A percentile compares a stretch with the other conserved stretches of the same genome.
These are phyloP conservation scores for Aldrovandia affinis DNA, from an alignment of 2,797 vertebrate genomes.

Conservation along the genomic window DNA sequence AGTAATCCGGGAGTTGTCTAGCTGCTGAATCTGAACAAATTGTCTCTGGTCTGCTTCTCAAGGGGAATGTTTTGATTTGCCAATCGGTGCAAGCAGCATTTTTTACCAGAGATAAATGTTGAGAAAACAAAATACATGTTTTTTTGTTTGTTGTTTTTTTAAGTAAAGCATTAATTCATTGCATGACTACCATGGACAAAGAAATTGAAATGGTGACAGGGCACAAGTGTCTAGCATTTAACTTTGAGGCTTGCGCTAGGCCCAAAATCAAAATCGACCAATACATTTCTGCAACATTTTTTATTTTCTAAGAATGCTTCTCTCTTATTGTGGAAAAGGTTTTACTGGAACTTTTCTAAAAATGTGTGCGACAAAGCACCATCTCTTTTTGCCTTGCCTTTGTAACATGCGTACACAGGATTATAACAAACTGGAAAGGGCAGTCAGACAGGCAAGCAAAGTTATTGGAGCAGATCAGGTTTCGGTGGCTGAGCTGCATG, in stretches of 20 bases:
- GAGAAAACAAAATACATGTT: too few relatives aligned
- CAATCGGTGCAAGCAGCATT: neutral
- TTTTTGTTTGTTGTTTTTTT: neutral
- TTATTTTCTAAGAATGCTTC: neutral
- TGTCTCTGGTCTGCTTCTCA: neutral
- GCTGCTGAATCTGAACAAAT: neutral
- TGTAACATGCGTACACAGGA: neutral
- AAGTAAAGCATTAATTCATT: neutral
- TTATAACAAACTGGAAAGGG: neutral
- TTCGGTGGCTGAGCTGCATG: neutral
- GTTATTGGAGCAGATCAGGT: neutral
- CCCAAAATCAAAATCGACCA: neutral
- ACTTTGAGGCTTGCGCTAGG: neutral
- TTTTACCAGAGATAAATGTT: too few relatives aligned
- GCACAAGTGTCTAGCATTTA: neutral
- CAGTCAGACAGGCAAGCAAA: neutral
- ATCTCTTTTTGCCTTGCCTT: neutral
- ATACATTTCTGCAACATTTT: slow-evolving; percentile 5
- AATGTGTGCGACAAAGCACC: neutral
- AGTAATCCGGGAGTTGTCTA: too few relatives aligned
- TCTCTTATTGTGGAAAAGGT: neutral
- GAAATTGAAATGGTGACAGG: neutral
- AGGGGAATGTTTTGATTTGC: neutral
- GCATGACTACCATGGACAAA: neutral
- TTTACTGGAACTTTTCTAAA: neutral